Evolutionary conservation across 2,797 vertebrate species (phyloP), one percentile per base, ranked within the genome.

Genomic region (Allobates femoralis): DNA sequence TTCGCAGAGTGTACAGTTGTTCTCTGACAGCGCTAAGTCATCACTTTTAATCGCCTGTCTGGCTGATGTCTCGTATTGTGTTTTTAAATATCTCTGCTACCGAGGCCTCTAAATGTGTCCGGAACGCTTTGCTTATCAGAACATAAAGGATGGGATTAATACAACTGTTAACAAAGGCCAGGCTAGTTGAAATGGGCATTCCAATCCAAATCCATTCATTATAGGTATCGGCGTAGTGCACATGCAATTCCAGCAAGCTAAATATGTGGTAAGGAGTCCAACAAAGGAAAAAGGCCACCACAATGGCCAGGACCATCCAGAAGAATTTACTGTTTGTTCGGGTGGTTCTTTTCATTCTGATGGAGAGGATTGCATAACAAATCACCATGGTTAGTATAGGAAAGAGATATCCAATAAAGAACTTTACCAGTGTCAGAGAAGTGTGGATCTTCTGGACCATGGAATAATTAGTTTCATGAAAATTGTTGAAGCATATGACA

Each of bases 121-220:
- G 95, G 87, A 97, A 96, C 87, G 95, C 98, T 88, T 96, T 97
- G 87, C 95, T 95, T 21, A 98, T 92, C 23, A 99, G 94, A 87
- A 98, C 95, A 0, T 99, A 99, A 53, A 99, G 96, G 85, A 99
- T 91, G 2, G 98, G 98, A 91, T 99, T 99, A 86, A 99, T 91
- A 85, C 98, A 99, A 86, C 98, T 99, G 91, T 99, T 99, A 89
- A 99, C 96, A 92, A 99, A 99, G 3, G 96, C 97, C 83, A 99
- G 91, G 41, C 97, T 97, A 4, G 96, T 97, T 84, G 95, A 96
- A 23, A 99, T 94, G 15, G 98, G 98, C 87, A 99, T 96, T 64
- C 96, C 97, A 0, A 95, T 92, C 85, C 90, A 93, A 28, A 99
- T 87, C 55, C 97, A 89, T 0, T 76, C 88, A 14, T 94, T 93